Evolutionary conservation across 2,888 invertebrate species (phyloP).

Genomic region (Tubulanus polymorphus): DNA sequence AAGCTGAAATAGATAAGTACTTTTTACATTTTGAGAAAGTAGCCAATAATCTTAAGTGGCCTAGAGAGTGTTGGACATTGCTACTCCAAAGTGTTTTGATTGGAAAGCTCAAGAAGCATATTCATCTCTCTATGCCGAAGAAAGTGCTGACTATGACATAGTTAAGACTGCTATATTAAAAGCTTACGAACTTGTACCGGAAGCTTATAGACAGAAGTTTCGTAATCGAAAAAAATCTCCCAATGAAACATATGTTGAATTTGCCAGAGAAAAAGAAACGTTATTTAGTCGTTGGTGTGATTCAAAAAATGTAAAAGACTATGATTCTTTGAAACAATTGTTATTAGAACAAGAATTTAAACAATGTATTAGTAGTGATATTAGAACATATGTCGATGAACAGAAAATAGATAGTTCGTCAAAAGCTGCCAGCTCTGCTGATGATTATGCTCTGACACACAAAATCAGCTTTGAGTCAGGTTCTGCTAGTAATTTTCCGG

Average conservation of each 20-base stretch:
- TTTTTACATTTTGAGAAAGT: conserved; percentile 16
- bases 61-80: conserved; percentile 16
- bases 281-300: conserved; percentile 12
- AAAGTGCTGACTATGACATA: conserved; percentile 11
- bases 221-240: conserved; percentile 8
- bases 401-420: conserved; percentile 4
- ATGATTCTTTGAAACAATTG: conserved; percentile 12
- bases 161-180: conserved; percentile 18
- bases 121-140: conserved; percentile 5
- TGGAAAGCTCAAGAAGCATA: conserved; percentile 16
- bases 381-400: conserved; percentile 5
- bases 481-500: too few species aligned
- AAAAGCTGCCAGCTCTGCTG: conserved; percentile 11
- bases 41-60: conserved; percentile 14
- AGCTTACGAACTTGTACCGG: conserved; percentile 18
- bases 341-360: conserved; percentile 16
- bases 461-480: too few species aligned
- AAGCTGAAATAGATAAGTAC: conserved; percentile 15
- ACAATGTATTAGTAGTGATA: conserved; percentile 3
- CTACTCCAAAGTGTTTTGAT: conserved; percentile 16
- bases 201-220: conserved; percentile 16
- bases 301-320: conserved; percentile 5
- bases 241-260: conserved; percentile 17
- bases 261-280: conserved; percentile 16
- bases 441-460: conserved; percentile 12